Percentiles rank a stretch among this genome's conserved stretches.
Evolutionary conservation across 2,888 invertebrate genomes (phyloP).

Genomic region (Cotesia congregata): DNA sequence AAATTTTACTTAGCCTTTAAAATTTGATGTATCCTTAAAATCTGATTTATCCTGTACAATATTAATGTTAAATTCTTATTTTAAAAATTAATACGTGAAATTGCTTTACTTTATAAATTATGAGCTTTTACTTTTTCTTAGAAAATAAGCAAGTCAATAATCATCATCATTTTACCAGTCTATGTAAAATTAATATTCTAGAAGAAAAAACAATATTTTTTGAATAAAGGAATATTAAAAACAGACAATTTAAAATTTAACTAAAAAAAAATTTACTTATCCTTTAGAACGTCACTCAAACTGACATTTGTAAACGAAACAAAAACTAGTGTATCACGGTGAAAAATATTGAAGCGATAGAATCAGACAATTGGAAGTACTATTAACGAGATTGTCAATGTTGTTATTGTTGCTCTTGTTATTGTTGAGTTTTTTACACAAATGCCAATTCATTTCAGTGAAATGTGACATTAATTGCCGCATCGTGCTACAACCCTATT

Average conservation of each 20-base stretch:
- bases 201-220: conserved; percentile 8
- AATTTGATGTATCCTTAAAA: too few relatives aligned
- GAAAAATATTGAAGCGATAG: conserved; percentile 31
- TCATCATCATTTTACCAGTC: too few relatives aligned
- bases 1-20: too few relatives aligned
- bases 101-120: too few relatives aligned
- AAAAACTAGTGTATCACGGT: not conserved
- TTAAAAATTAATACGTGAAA: too few relatives aligned
- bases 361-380: conserved; percentile 36
- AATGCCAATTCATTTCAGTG: conserved; percentile 28
- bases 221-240: conserved; percentile 23
- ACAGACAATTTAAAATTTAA: conserved; percentile 44
- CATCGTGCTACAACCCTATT: conserved; percentile 20
- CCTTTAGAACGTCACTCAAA: conserved; percentile 48
- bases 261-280: conserved; percentile 47
- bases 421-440: conserved; percentile 12
- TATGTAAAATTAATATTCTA: conserved; percentile 23
- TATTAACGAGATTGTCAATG: conserved; percentile 40
- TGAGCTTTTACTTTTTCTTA: too few relatives aligned
- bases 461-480: conserved; percentile 39
- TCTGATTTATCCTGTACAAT: too few relatives aligned
- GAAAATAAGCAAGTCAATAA: too few relatives aligned
- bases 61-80: too few relatives aligned
- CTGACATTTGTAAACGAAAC: conserved; percentile 25
- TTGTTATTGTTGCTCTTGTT: conserved; percentile 9